These are phyloP conservation scores for Propithecus deckenii DNA, from an alignment of 2,797 vertebrate species.

Conservation along the genomic window DNA sequence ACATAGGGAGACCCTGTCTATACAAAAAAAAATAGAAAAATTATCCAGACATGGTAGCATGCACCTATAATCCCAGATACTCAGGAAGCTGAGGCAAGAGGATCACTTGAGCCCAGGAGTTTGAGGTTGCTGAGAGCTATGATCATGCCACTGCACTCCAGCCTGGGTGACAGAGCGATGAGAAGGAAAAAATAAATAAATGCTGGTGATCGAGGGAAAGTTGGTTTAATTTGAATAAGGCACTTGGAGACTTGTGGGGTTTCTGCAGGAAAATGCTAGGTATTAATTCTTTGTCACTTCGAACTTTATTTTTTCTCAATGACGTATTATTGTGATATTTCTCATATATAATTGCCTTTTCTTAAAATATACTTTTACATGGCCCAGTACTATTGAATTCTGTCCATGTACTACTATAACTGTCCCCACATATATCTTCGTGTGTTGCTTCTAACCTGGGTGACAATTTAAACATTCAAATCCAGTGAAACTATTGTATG, in stretches of 20 bases:
- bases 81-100: no score
- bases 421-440: neutral
- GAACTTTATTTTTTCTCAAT: neutral
- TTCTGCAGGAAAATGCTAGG: constrained; percentile 26
- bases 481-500: neutral
- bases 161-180: neutral
- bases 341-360: neutral
- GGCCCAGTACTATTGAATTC: neutral
- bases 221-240: neutral
- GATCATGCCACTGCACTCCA: neutral
- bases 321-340: neutral
- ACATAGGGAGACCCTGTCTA: neutral
- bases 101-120: no score
- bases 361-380: neutral
- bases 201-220: neutral
- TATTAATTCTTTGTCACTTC: neutral
- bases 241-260: neutral
- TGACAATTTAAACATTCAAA: neutral
- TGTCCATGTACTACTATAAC: neutral
- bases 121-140: neutral
- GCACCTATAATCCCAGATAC: no score
- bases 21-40: neutral
- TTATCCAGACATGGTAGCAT: neutral
- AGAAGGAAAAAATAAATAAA: neutral
- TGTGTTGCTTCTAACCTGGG: neutral